Percentiles rank a stretch among this genome's conserved stretches.
phyloP scores from a whole-genome alignment of 2,797 vertebrate genomes.

The Enteromius treurensis region DNA sequence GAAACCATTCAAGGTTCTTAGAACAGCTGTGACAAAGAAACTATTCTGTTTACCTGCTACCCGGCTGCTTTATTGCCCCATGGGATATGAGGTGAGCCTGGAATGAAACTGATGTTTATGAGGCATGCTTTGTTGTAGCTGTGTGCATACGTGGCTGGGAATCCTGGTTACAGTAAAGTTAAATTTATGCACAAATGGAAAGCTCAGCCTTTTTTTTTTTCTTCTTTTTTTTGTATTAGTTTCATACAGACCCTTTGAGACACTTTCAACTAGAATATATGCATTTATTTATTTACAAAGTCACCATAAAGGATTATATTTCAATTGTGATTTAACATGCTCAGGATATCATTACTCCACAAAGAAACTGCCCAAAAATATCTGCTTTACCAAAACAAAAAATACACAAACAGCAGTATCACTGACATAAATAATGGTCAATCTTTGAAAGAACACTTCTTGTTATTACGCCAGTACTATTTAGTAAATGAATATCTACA shows the following conservation, averaged over 20 bases:
- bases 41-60: conserved; percentile 53
- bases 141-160: conserved; percentile 24
- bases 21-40: conserved; percentile 60
- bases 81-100: conserved; percentile 53
- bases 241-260: conserved; percentile 13
- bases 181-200: conserved; percentile 1
- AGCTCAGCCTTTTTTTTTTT: neutral
- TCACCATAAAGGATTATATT: conserved; percentile 52
- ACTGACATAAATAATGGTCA: conserved; percentile 57
- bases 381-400: conserved; percentile 37
- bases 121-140: conserved; percentile 41
- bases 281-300: conserved; percentile 77
- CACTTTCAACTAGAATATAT: conserved; percentile 45
- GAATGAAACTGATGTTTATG: conserved; percentile 53
- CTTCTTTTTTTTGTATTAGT: neutral
- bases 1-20: conserved; percentile 45
- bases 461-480: conserved; percentile 26
- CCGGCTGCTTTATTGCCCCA: conserved; percentile 45
- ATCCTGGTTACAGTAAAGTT: conserved; percentile 27
- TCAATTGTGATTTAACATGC: conserved; percentile 53
- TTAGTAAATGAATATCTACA: conserved; percentile 25
- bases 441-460: conserved; percentile 37
- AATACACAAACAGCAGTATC: conserved; percentile 37
- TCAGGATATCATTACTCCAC: conserved; percentile 51
- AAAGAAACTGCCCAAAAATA: conserved; percentile 51